Conservation (phyloP, 2,888 invertebrate species). For the Agapostemon virescens region DNA sequence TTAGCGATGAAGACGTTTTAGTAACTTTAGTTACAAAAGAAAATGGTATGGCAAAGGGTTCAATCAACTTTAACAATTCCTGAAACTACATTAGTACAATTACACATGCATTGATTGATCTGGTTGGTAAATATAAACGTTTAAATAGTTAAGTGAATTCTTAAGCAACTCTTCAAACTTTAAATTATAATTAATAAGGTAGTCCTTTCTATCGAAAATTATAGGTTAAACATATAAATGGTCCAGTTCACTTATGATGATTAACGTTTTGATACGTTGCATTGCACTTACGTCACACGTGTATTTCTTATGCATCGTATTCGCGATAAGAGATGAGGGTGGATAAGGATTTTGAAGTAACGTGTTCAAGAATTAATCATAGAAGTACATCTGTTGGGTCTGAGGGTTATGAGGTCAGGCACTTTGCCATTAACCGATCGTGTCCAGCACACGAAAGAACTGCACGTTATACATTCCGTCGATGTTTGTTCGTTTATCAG, state of each 20-base stretch:
- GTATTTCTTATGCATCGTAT: constrained; percentile 16
- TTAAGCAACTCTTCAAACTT: too few relatives aligned
- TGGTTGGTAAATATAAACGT: too few relatives aligned
- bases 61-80: too few relatives aligned
- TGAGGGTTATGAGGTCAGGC: constrained; percentile 56
- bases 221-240: not conserved
- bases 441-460: constrained; percentile 34
- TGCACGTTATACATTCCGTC: constrained; percentile 36
- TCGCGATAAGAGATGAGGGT: not conserved
- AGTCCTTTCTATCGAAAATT: not conserved
- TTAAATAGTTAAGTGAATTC: too few relatives aligned
- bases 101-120: too few relatives aligned
- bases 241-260: not conserved
- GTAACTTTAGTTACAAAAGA: too few relatives aligned
- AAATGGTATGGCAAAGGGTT: too few relatives aligned
- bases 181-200: not conserved
- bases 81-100: too few relatives aligned
- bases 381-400: constrained; percentile 44
- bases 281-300: constrained; percentile 18
- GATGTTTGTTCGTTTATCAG: constrained; percentile 48
- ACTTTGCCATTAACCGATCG: constrained; percentile 55
- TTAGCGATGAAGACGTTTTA: too few relatives aligned
- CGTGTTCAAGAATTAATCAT: constrained; percentile 45
- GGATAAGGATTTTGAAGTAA: constrained; percentile 18
- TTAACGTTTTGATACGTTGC: constrained; percentile 26